phyloP scores from a whole-genome alignment of 2,888 invertebrate genomes.

The Gortyna flavago region DNA sequence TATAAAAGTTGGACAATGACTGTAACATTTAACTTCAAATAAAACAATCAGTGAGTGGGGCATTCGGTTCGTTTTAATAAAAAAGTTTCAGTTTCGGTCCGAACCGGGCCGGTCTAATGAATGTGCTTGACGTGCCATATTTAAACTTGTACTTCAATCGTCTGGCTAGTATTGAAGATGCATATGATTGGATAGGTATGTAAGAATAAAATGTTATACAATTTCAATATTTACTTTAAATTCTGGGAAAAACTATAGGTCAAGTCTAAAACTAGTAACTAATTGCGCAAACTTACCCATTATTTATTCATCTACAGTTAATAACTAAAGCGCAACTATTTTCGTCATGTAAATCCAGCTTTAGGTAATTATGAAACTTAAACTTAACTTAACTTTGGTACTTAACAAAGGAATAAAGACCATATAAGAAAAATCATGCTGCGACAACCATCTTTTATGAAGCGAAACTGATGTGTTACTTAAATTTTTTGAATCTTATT shows the following conservation, averaged over 20 bases:
- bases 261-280: not conserved
- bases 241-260: not conserved
- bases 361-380: not conserved
- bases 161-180: not conserved
- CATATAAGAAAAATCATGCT: not conserved
- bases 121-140: slow-evolving; percentile 25
- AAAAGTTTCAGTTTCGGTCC: slow-evolving; percentile 30
- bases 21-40: slow-evolving; percentile 30
- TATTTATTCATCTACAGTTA: not conserved
- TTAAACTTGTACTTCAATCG: slow-evolving; percentile 11
- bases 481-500: not conserved
- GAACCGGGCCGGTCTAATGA: slow-evolving; percentile 2
- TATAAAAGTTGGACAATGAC: slow-evolving; percentile 30
- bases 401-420: not conserved
- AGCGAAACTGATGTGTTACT: not conserved
- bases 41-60: slow-evolving; percentile 39
- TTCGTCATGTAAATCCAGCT: not conserved
- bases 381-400: too few species aligned
- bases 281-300: too few species aligned
- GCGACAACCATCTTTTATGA: not conserved
- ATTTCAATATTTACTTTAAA: not conserved
- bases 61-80: slow-evolving; percentile 38
- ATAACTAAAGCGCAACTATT: not conserved
- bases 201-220: not conserved
- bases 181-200: not conserved